Conservation (phyloP, 2,888 invertebrate genomes). For the Dimorphilus gyrociliatus region DNA sequence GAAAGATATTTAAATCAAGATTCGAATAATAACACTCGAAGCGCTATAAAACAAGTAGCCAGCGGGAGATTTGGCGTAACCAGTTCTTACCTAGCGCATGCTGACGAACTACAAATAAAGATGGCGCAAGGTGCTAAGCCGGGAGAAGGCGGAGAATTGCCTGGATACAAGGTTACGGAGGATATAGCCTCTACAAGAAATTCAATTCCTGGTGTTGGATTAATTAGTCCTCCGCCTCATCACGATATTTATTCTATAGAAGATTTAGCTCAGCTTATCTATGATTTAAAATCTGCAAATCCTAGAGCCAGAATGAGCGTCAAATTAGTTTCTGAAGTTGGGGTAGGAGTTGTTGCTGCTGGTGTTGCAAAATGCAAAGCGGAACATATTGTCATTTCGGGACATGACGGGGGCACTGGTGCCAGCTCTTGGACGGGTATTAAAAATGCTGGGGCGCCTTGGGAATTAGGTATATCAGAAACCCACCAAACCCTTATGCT, state of each 20-base stretch:
- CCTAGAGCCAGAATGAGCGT: conserved; percentile 86
- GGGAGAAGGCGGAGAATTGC: conserved; percentile 93
- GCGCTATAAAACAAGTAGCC: conserved; percentile 96
- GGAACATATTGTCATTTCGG: conserved; percentile 94
- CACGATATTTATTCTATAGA: conserved; percentile 99
- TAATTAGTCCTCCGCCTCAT: conserved; percentile 97
- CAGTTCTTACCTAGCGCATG: conserved; percentile 85
- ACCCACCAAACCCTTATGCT: conserved; percentile 88
- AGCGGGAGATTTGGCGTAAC: conserved; percentile 97
- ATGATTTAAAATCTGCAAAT: conserved; percentile 92
- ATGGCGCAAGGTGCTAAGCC: conserved; percentile 99
- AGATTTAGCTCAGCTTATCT: conserved; percentile 94
- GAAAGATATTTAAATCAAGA: conserved; percentile 60
- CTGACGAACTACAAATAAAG: conserved; percentile 96
- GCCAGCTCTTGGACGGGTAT: conserved; percentile 99
- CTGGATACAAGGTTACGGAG: conserved; percentile 71
- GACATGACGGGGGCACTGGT: conserved; percentile 97
- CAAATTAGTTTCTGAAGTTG: conserved; percentile 93
- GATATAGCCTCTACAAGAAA: conserved; percentile 88
- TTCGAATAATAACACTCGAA: conserved; percentile 62
- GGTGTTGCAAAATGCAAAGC: conserved; percentile 98
- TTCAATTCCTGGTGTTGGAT: conserved; percentile 85
- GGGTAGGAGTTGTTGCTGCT: conserved; percentile 95
- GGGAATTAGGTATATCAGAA: conserved; percentile 95
- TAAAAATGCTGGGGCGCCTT: conserved; percentile 87